phyloP scores from a whole-genome alignment of 2,888 invertebrate species.

The Pterostichus niger region DNA sequence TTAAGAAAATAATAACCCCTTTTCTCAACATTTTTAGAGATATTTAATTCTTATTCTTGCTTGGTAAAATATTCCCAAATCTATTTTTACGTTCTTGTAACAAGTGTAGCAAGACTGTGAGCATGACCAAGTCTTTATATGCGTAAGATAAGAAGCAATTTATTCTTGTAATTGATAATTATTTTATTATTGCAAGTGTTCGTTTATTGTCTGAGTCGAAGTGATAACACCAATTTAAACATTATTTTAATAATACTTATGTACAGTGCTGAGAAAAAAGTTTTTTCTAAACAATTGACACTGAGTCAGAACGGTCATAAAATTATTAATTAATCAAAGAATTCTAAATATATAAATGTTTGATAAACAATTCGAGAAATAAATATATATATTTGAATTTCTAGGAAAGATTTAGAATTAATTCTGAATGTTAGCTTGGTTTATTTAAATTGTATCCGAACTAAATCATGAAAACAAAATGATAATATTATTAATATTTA shows the following conservation, averaged over 20 bases:
- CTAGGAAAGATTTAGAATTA: too few relatives aligned
- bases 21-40: conserved; percentile 23
- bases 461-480: too few relatives aligned
- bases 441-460: too few relatives aligned
- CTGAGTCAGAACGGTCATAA: too few relatives aligned
- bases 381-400: too few relatives aligned
- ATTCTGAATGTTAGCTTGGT: too few relatives aligned
- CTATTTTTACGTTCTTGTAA: conserved; percentile 7
- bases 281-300: too few relatives aligned
- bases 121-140: conserved; percentile 18
- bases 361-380: too few relatives aligned
- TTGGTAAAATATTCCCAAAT: background rate
- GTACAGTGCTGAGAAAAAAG: conserved; percentile 18
- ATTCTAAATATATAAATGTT: too few relatives aligned
- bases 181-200: conserved; percentile 20
- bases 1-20: conserved; percentile 6
- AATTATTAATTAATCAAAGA: too few relatives aligned
- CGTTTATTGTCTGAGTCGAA: conserved; percentile 31
- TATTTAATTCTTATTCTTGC: background rate
- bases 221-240: conserved; percentile 29
- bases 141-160: conserved; percentile 25
- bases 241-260: conserved; percentile 3
- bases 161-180: conserved; percentile 39
- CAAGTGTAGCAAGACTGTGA: background rate
- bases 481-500: too few relatives aligned